phyloP scores from a whole-genome alignment of 2,797 vertebrate genomes.

The Sebastes hubbsi region DNA sequence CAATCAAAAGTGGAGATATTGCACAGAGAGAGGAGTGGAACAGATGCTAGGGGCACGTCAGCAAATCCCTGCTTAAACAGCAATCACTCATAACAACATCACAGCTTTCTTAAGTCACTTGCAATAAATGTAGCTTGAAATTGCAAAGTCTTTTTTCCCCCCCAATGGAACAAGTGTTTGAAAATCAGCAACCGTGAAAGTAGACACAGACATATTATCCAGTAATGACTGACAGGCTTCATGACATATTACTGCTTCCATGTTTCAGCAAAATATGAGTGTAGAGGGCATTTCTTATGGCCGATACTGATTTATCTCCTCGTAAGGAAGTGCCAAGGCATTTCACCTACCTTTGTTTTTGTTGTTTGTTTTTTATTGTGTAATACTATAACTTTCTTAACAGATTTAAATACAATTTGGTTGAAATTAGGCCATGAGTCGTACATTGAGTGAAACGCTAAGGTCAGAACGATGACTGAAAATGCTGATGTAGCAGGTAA shows the following conservation, averaged over 20 bases:
- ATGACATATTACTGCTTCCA: slow-evolving; percentile 23
- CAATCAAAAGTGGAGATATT: slow-evolving; percentile 63
- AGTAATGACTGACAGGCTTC: slow-evolving; percentile 56
- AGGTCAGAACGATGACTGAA: neutral
- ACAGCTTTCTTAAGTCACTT: slow-evolving; percentile 52
- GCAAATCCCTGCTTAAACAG: slow-evolving; percentile 58
- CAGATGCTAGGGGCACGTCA: slow-evolving; percentile 45
- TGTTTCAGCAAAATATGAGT: neutral
- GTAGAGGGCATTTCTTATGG: neutral
- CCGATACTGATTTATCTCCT: neutral
- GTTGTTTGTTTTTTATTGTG: neutral
- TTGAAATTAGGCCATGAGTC: neutral
- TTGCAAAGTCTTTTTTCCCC: slow-evolving; percentile 45
- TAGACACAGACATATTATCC: slow-evolving; percentile 57
- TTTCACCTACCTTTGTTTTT: neutral
- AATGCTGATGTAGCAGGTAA: neutral
- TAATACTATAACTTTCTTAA: too few species aligned
- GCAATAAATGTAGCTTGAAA: slow-evolving; percentile 79
- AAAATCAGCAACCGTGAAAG: slow-evolving; percentile 65
- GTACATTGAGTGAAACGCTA: neutral
- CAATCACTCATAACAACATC: slow-evolving; percentile 58
- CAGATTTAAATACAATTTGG: neutral
- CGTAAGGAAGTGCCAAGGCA: neutral
- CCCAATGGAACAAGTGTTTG: slow-evolving; percentile 57
- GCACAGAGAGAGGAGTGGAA: slow-evolving; percentile 40